A percentile compares a stretch with the other conserved stretches of the same genome.
Conservation (phyloP, 2,888 invertebrate species). For the Allolobophora icterica region DNA sequence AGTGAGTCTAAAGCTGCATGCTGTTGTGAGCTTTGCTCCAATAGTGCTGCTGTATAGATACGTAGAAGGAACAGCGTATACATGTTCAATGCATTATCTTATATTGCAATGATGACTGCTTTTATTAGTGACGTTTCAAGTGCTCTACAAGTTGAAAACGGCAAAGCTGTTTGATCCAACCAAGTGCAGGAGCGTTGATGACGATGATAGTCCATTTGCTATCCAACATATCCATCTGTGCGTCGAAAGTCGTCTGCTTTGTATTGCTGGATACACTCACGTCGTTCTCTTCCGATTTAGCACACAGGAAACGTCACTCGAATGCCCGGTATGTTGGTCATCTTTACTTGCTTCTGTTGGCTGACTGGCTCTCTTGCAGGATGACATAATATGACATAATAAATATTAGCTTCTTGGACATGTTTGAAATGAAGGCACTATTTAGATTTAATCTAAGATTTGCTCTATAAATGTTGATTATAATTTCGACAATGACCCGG, state of each 20-base stretch:
- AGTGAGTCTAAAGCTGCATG: not conserved
- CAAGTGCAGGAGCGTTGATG: slow-evolving; percentile 60
- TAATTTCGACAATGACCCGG: not conserved
- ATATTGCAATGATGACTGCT: not conserved
- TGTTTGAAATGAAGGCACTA: not conserved
- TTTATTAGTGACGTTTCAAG: slow-evolving; percentile 82
- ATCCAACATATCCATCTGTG: slow-evolving; percentile 85
- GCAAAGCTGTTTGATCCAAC: slow-evolving; percentile 83
- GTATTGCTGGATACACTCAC: slow-evolving; percentile 90
- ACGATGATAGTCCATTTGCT: slow-evolving; percentile 84
- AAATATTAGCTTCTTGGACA: not conserved
- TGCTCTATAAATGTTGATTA: not conserved
- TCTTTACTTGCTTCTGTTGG: not conserved
- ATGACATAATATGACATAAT: not conserved
- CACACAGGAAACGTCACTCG: slow-evolving; percentile 80
- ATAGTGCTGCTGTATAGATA: not conserved
- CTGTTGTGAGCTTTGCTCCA: not conserved
- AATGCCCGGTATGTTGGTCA: slow-evolving; percentile 59
- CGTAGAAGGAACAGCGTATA: not conserved
- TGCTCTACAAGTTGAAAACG: slow-evolving; percentile 95
- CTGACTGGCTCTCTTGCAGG: not conserved
- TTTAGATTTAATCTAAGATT: not conserved
- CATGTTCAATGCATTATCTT: not conserved
- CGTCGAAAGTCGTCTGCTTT: slow-evolving; percentile 87
- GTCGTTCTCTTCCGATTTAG: slow-evolving; percentile 94